phyloP scores from a whole-genome alignment of 1,140 invertebrate species.

The Listronotus oregonensis region DNA sequence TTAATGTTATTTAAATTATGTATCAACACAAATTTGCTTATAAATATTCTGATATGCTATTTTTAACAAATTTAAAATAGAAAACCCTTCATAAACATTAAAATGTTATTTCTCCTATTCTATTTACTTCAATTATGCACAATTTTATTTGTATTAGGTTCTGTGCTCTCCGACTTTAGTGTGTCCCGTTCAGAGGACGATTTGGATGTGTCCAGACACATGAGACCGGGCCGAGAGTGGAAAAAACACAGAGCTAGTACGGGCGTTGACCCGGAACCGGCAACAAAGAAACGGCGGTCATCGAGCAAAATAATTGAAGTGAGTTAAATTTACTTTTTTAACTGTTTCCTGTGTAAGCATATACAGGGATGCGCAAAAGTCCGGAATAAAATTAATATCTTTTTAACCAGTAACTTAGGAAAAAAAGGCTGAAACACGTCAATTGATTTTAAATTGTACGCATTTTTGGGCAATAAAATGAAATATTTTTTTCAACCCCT shows the following conservation, averaged over 20 bases:
- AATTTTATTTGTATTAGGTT: slow-evolving; percentile 58
- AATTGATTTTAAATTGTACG: no score
- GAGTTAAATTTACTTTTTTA: slow-evolving; percentile 3
- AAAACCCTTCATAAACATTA: neutral
- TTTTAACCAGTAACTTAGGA: no score
- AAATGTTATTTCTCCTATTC: slow-evolving; percentile 4
- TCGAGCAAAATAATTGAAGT: slow-evolving; percentile 58
- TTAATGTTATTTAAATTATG: no score
- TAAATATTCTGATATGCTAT: no score
- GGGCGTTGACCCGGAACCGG: slow-evolving; percentile 52
- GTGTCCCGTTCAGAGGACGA: slow-evolving; percentile 89
- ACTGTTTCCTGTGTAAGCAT: no score
- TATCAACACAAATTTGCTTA: no score
- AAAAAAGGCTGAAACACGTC: no score
- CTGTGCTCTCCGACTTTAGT: slow-evolving; percentile 76
- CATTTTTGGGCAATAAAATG: no score
- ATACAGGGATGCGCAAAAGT: no score
- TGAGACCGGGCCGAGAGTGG: slow-evolving; percentile 62
- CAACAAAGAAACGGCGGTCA: slow-evolving; percentile 59
- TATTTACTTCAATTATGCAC: slow-evolving; percentile 1
- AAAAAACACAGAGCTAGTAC: slow-evolving; percentile 66
- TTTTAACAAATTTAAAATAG: no score
- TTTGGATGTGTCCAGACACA: slow-evolving; percentile 68
- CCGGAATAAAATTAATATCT: no score
- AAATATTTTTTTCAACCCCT: no score